Evolutionary conservation across 1,140 invertebrate genomes (phyloP), one percentile per base, ranked within the genome.

Genomic region (Apis florea): DNA sequence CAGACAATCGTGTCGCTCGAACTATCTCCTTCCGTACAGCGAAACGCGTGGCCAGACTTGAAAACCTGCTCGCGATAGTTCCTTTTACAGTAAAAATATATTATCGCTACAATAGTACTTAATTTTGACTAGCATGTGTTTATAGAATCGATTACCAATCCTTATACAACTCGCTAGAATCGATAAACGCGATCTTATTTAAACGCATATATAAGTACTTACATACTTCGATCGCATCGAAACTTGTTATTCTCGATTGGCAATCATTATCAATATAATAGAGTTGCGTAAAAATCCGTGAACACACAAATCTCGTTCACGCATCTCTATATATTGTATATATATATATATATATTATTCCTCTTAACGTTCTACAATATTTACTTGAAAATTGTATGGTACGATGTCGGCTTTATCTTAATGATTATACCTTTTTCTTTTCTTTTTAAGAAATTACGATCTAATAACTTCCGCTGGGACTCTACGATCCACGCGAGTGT

Each of bases 81-180:
- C 77, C 79, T 83, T 83, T 89, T 82, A 87, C 90, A 86, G 85
- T 90, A 91, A 91, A 91, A 91, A 91, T 91, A 91, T 90, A 91
- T 89, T 83, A 89, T 90, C 75, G 81, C 85, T 91, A 90, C 79
- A 77, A 69, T 88, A 90, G 88, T 91, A 90, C 88, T 90, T 88
- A 88, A 90, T 87, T 85, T 84, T 91, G 90, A 91, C 90, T 91
- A 91, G 90, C 83, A 91, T 87, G 84, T 89, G 78, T 89, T 88
- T 85, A 86, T 86, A 87, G 82, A 85, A 87, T 68, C 83, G 84
- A 91, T 79, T 89, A 86, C 74, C 76, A 86, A 88, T 83, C 71
- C 56, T 58, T 54, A 24, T 49, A n/a, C 15, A 40, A 10, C 49
- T 24, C 19, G 26, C 17, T 59, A 31, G 40, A 59, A 58, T 31